Evolutionary conservation across 2,797 vertebrate species (phyloP).

Genomic region (Cygnus olor): DNA sequence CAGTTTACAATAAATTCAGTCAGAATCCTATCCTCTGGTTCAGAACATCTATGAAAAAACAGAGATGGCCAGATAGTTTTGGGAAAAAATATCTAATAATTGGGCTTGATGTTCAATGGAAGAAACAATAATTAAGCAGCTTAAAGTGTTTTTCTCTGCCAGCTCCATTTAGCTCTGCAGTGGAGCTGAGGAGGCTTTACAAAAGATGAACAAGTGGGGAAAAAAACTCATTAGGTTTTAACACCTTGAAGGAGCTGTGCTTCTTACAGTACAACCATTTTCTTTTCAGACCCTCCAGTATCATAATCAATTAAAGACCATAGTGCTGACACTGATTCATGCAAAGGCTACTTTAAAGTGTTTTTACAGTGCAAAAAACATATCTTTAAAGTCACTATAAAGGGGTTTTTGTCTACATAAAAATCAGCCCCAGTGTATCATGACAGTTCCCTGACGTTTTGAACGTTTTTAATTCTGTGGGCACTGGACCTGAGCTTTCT

Average conservation of each 20-base stretch:
- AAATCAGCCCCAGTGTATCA: neutral
- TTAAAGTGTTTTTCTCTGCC: neutral
- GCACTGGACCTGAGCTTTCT: neutral
- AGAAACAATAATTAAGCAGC: neutral
- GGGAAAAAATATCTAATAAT: neutral
- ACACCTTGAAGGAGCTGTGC: conserved; percentile 27
- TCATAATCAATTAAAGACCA: conserved; percentile 40
- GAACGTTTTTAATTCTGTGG: neutral
- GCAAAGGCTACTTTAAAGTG: neutral
- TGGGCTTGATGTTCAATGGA: neutral
- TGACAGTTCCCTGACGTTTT: neutral
- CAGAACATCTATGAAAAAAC: neutral
- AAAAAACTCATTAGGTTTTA: conserved; percentile 69
- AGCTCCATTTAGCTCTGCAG: neutral
- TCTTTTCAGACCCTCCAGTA: conserved; percentile 1
- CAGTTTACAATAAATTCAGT: neutral
- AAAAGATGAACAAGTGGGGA: conserved; percentile 17
- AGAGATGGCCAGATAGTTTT: neutral
- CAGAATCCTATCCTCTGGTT: neutral
- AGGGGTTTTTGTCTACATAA: neutral
- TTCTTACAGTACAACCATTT: neutral
- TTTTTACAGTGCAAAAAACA: neutral
- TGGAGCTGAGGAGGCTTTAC: neutral
- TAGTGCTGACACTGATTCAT: neutral
- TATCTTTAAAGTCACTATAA: neutral